These are phyloP conservation scores for Mesorhabditis belari DNA, from an alignment of 2,888 invertebrate species.

Conservation along the genomic window DNA sequence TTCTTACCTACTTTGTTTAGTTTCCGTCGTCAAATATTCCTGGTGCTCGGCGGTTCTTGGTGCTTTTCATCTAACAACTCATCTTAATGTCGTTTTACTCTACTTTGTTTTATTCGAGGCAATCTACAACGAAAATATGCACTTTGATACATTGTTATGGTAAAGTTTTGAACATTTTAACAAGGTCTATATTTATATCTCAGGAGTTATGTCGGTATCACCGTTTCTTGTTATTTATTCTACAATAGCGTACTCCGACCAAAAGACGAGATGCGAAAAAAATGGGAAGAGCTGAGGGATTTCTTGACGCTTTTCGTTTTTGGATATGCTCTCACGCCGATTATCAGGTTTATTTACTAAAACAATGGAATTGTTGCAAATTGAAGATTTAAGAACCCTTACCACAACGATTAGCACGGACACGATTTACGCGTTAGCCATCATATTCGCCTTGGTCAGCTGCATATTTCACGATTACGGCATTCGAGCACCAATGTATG, in stretches of 20 bases:
- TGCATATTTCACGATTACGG: slow-evolving; percentile 88
- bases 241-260: background rate
- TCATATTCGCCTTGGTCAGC: slow-evolving; percentile 78
- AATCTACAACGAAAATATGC: background rate
- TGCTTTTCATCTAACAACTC: slow-evolving; percentile 72
- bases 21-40: slow-evolving; percentile 71
- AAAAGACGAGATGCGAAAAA: background rate
- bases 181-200: background rate
- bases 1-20: slow-evolving; percentile 48
- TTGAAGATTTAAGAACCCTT: slow-evolving; percentile 69
- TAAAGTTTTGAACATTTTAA: background rate
- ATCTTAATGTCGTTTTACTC: slow-evolving; percentile 62
- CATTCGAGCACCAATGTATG: slow-evolving; percentile 67
- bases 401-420: slow-evolving; percentile 95
- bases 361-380: background rate
- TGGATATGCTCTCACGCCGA: slow-evolving; percentile 81
- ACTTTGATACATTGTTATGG: background rate
- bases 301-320: slow-evolving; percentile 75
- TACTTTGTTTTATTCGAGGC: slow-evolving; percentile 9
- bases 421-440: slow-evolving; percentile 87
- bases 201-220: background rate
- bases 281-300: slow-evolving; percentile 56
- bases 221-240: background rate
- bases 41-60: slow-evolving; percentile 68
- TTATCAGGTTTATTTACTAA: slow-evolving; percentile 55